Evolutionary conservation across 2,113 vertebrate species (phyloP), one percentile per base, ranked within the genome.

Genomic region (Pantherophis guttatus): DNA sequence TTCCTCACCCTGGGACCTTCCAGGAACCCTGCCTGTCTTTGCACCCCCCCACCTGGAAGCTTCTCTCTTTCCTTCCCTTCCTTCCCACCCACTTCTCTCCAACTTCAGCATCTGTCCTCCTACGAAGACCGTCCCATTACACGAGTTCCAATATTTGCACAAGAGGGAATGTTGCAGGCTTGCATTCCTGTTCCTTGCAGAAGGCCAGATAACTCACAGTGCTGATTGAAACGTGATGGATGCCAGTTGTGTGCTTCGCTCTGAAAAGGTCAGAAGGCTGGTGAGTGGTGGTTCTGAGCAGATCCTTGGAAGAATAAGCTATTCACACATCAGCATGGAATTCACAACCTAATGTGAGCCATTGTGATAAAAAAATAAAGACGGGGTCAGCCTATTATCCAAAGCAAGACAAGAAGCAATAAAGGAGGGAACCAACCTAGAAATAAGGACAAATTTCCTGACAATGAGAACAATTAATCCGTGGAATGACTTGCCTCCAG

Each of bases 181-280:
- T 65, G 86, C 65, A 94, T 89, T 94, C 86, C 93, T 90, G 93
- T 93, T 95, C 93, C 88, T 70, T n/a, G 90, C 15, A 89, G 65
- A 44, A 48, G 65, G 52, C 50, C 87, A 88, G 91, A 96, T 94
- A 95, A 97, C 58, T 90, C 92, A 90, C 87, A 93, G 88, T 86
- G 89, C 93, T 85, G 58, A 95, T 91, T 70, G 95, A 95, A 96
- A 85, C 91, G 95, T 91, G 91, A 94, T 95, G 95, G 87, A 90
- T 94, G 93, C 92, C 95, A 94, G 94, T 87, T 93, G 95, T 96
- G 96, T 75, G 48, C 50, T 88, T 89, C 70, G 55, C 89, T 94
- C 81, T 86, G 55, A 95, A 95, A 95, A 48, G 89, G 88, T 70
- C 94, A 94, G 87, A 95, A 89, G 91, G 44, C 94, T 52, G 90